phyloP scores from a whole-genome alignment of 2,797 vertebrate species.

The Eulemur mongoz region DNA sequence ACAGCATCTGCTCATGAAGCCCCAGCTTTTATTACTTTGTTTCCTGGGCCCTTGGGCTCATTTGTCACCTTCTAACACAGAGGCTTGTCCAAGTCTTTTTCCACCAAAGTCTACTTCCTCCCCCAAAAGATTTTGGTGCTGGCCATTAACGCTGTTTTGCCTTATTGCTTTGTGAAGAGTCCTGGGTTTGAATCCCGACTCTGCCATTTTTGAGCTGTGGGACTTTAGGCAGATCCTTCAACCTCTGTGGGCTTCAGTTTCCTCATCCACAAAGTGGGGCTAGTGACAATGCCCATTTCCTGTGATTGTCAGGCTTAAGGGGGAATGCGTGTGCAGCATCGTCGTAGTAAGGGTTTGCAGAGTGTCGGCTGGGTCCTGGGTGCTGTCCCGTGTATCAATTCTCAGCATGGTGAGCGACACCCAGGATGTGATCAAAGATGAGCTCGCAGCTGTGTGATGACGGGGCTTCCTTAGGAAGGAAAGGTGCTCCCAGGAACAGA shows the following conservation, averaged over 20 bases:
- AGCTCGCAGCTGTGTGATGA: background rate
- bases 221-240: background rate
- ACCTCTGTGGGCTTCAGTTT: background rate
- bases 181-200: background rate
- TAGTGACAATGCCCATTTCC: rapidly evolving
- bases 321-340: background rate
- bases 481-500: background rate
- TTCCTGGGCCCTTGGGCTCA: background rate
- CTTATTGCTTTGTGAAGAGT: background rate
- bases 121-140: background rate
- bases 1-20: background rate
- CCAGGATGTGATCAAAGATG: no score
- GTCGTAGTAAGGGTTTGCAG: background rate
- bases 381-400: background rate
- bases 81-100: background rate
- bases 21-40: background rate
- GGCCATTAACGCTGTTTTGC: background rate
- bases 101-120: background rate
- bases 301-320: background rate
- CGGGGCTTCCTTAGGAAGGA: background rate
- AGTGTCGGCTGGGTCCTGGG: background rate
- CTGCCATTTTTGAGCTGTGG: background rate
- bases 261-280: background rate
- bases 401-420: background rate
- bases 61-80: background rate